A percentile compares a stretch with the other conserved stretches of the same genome.
Evolutionary conservation across 2,888 invertebrate species (phyloP).

Genomic region (Myathropa florea): DNA sequence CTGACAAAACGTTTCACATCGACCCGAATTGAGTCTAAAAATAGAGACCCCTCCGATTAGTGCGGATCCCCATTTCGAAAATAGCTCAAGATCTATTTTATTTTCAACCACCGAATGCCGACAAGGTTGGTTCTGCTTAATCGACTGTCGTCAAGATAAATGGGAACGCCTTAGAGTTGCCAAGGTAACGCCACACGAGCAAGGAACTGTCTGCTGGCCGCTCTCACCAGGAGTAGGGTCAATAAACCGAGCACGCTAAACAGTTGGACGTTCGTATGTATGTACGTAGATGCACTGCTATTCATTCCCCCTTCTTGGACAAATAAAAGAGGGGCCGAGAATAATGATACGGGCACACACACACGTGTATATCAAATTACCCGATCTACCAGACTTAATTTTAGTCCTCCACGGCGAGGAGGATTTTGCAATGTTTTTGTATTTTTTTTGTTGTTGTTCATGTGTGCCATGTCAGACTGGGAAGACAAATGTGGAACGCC

Average conservation of each 20-base stretch:
- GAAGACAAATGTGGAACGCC: slow-evolving; percentile 28
- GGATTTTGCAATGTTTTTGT: slow-evolving; percentile 17
- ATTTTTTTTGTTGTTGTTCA: neutral
- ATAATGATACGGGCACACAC: neutral
- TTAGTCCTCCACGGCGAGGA: slow-evolving; percentile 12
- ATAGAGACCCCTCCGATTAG: neutral
- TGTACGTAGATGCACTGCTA: neutral
- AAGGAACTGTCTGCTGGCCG: neutral
- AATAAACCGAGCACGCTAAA: slow-evolving; percentile 14
- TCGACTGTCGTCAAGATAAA: slow-evolving; percentile 23
- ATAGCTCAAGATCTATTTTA: slow-evolving; percentile 18
- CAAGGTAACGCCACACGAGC: slow-evolving; percentile 10
- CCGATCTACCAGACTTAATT: slow-evolving; percentile 22
- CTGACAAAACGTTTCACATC: slow-evolving; percentile 3
- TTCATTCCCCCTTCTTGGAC: neutral
- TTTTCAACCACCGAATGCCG: slow-evolving; percentile 11
- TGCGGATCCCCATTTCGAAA: neutral
- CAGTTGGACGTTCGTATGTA: neutral
- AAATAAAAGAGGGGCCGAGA: neutral
- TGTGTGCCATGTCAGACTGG: slow-evolving; percentile 6
- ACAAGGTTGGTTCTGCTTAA: slow-evolving; percentile 12
- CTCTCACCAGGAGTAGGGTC: slow-evolving; percentile 1
- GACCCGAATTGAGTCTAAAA: neutral
- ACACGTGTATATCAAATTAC: slow-evolving; percentile 22
- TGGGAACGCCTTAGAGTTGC: neutral